phyloP scores from a whole-genome alignment of 2,888 invertebrate species.

The Drosophila prolongata region DNA sequence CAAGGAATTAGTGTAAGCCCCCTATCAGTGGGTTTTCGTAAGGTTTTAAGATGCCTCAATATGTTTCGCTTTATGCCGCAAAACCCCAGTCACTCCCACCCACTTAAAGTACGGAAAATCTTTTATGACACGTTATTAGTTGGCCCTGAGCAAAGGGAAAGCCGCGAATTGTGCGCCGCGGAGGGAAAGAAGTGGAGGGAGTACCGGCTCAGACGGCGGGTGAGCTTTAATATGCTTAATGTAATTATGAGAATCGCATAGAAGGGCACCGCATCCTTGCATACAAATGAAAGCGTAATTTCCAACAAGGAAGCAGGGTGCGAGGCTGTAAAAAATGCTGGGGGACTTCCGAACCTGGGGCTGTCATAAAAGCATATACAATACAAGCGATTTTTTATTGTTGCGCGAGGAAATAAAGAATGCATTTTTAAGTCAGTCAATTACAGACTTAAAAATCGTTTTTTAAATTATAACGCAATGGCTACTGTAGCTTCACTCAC shows the following conservation, averaged over 20 bases:
- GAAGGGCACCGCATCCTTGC: constrained; percentile 43
- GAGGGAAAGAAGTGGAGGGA: not conserved
- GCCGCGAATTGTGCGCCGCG: constrained; percentile 1
- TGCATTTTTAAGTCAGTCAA: constrained; percentile 54
- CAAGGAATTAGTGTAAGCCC: constrained; percentile 29
- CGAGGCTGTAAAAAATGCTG: constrained; percentile 8
- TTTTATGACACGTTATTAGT: constrained; percentile 44
- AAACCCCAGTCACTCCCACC: constrained; percentile 3
- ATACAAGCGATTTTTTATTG: constrained; percentile 52
- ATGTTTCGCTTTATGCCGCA: constrained; percentile 8
- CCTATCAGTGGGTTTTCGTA: constrained; percentile 1
- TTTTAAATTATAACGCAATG: not conserved
- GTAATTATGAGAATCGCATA: constrained; percentile 47
- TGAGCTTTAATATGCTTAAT: constrained; percentile 61
- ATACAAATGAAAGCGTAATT: constrained; percentile 76
- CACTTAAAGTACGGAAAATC: constrained; percentile 43
- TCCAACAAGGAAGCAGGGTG: constrained; percentile 28
- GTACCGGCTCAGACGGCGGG: constrained; percentile 15
- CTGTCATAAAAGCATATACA: constrained; percentile 58
- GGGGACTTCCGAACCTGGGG: constrained; percentile 2
- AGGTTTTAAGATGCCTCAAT: constrained; percentile 8
- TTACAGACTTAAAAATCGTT: not conserved
- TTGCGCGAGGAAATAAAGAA: constrained; percentile 54
- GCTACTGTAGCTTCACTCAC: no score
- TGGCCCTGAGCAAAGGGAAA: constrained; percentile 15